Conservation (phyloP, 35 echinoderm and acorn worm genomes). For the Lytechinus variegatus region DNA sequence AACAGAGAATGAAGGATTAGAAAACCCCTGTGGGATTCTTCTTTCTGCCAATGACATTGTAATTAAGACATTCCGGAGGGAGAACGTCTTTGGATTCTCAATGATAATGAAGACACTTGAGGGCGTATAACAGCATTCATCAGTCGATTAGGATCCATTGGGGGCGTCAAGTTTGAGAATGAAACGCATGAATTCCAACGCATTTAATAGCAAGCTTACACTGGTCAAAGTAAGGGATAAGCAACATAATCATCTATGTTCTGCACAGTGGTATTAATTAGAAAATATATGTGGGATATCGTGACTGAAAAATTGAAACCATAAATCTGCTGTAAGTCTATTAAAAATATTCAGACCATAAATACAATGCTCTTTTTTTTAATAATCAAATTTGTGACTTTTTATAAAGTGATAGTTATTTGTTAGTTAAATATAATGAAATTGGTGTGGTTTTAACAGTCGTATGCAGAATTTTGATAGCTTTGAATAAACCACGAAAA, state of each 20-base stretch:
- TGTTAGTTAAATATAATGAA: no score
- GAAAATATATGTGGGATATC: background rate
- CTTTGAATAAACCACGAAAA: no score
- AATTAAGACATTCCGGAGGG: background rate
- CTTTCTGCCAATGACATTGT: background rate
- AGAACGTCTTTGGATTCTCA: background rate
- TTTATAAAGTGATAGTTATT: no score
- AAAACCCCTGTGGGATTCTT: background rate
- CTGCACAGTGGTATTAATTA: background rate
- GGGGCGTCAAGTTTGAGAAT: background rate
- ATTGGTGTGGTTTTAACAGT: no score
- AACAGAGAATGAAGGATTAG: background rate
- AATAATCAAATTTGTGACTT: no score
- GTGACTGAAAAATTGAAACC: no score
- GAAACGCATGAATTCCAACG: background rate
- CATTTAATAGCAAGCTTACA: background rate
- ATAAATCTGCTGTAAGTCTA: no score
- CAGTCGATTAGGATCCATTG: background rate
- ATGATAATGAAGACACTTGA: background rate
- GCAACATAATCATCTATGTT: background rate
- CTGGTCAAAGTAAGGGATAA: background rate
- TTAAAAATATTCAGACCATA: no score
- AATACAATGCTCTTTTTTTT: no score
- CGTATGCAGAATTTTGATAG: no score
- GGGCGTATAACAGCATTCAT: background rate